These are phyloP conservation scores for Toxotes jaculatrix DNA, from an alignment of 2,113 vertebrate genomes.

Conservation along the genomic window DNA sequence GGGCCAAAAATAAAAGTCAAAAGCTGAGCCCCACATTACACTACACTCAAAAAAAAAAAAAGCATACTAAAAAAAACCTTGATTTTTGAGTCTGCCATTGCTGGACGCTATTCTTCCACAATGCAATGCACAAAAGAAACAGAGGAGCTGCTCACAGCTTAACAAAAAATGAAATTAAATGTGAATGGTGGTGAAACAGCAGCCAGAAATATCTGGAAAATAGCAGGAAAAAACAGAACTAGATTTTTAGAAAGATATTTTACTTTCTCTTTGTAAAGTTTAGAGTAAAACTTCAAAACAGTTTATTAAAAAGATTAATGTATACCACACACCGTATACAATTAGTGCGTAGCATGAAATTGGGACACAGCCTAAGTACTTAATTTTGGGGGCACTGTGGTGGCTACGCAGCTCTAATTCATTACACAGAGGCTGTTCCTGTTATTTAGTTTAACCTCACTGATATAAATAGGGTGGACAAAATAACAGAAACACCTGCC, in stretches of 20 bases:
- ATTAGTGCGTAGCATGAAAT: neutral
- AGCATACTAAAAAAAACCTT: neutral
- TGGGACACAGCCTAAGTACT: neutral
- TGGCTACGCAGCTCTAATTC: neutral
- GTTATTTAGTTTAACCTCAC: neutral
- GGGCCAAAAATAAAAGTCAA: slow-evolving; percentile 1
- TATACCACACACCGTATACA: neutral
- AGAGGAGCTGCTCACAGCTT: neutral
- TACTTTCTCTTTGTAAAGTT: neutral
- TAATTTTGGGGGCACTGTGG: neutral
- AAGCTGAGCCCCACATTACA: neutral
- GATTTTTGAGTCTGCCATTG: neutral
- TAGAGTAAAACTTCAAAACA: neutral
- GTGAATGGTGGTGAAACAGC: slow-evolving; percentile 1
- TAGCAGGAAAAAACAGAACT: neutral
- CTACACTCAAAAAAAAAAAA: neutral
- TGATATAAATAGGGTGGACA: neutral
- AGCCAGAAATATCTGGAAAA: slow-evolving; percentile 11
- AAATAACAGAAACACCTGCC: neutral
- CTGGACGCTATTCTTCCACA: neutral
- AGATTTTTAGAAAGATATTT: slow-evolving; percentile 1
- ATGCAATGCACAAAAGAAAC: neutral
- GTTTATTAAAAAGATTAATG: neutral
- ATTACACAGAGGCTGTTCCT: neutral
- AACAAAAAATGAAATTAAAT: neutral